Conservation (phyloP, 2,888 invertebrate genomes). For the Nomada lathburiana region DNA sequence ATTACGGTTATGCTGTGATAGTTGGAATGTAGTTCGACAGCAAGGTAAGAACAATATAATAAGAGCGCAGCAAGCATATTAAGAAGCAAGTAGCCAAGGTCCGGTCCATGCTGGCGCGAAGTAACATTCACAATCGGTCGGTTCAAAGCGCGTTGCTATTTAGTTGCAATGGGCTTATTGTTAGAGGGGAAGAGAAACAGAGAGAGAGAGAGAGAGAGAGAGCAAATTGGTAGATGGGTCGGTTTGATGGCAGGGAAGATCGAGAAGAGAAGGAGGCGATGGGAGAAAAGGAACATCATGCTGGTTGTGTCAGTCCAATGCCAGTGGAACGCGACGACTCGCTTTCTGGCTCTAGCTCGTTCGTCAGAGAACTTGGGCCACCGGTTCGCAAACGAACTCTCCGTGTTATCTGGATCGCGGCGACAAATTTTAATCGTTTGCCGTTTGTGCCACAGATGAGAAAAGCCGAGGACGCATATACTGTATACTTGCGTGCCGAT, state of each 20-base stretch:
- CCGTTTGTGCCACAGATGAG: constrained; percentile 26
- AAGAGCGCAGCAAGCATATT: too few species aligned
- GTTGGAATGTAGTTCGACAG: too few species aligned
- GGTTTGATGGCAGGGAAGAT: constrained; percentile 12
- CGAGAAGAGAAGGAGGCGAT: constrained; percentile 53
- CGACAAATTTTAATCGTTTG: constrained; percentile 13
- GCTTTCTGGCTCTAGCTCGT: constrained; percentile 49
- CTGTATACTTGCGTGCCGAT: constrained; percentile 7
- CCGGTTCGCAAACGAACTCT: constrained; percentile 34
- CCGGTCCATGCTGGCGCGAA: background rate
- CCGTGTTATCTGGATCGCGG: constrained; percentile 11
- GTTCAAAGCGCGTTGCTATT: constrained; percentile 13
- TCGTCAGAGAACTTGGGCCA: constrained; percentile 35
- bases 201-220: constrained; percentile 10
- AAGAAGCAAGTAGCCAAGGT: constrained; percentile 10
- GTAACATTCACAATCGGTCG: constrained; percentile 34
- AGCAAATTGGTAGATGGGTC: background rate
- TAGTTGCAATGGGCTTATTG: too few species aligned
- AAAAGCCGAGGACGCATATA: background rate
- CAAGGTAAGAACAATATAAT: too few species aligned
- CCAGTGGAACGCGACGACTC: constrained; percentile 67
- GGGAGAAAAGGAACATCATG: constrained; percentile 54
- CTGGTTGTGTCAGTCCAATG: constrained; percentile 63
- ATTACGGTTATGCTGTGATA: too few species aligned
- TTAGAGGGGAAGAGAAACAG: background rate